Percentiles rank a stretch among this genome's conserved stretches.
phyloP scores from a whole-genome alignment of 2,797 vertebrate species.

The Tadarida brasiliensis region DNA sequence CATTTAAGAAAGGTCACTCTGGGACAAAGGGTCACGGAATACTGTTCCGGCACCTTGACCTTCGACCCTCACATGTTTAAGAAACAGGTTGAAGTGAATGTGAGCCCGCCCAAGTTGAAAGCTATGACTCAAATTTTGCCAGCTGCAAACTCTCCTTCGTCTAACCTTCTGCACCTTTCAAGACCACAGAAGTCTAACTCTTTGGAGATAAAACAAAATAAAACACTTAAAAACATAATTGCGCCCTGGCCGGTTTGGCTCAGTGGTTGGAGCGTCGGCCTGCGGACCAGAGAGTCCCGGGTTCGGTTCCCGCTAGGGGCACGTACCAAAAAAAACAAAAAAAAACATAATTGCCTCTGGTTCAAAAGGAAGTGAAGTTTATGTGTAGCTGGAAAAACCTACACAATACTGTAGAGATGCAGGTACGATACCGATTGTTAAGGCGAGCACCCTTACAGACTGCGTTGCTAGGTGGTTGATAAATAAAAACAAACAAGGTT shows the following conservation, averaged over 20 bases:
- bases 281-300: too few species aligned
- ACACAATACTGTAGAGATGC: conserved; percentile 46
- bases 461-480: conserved; percentile 87
- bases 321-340: too few species aligned
- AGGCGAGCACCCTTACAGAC: conserved; percentile 65
- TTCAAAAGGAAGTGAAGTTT: conserved; percentile 41
- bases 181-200: conserved; percentile 58
- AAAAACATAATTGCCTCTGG: conserved; percentile 1
- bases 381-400: conserved; percentile 71
- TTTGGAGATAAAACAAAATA: conserved; percentile 63
- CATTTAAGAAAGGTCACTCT: conserved; percentile 62
- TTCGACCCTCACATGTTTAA: conserved; percentile 64
- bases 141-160: conserved; percentile 68
- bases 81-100: conserved; percentile 46
- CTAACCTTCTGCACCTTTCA: conserved; percentile 71
- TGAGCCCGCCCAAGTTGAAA: conserved; percentile 81
- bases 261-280: too few species aligned
- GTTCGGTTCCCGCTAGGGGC: too few species aligned
- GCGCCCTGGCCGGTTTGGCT: too few species aligned
- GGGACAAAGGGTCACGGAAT: conserved; percentile 76
- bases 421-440: conserved; percentile 50
- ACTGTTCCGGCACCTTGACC: conserved; percentile 51
- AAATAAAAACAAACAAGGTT: conserved; percentile 87
- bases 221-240: conserved; percentile 61
- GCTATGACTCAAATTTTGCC: conserved; percentile 68